A percentile compares a stretch with the other conserved stretches of the same genome.
These are phyloP conservation scores for Acromyrmex heyeri DNA, from an alignment of 1,140 invertebrate genomes.

Conservation along the genomic window DNA sequence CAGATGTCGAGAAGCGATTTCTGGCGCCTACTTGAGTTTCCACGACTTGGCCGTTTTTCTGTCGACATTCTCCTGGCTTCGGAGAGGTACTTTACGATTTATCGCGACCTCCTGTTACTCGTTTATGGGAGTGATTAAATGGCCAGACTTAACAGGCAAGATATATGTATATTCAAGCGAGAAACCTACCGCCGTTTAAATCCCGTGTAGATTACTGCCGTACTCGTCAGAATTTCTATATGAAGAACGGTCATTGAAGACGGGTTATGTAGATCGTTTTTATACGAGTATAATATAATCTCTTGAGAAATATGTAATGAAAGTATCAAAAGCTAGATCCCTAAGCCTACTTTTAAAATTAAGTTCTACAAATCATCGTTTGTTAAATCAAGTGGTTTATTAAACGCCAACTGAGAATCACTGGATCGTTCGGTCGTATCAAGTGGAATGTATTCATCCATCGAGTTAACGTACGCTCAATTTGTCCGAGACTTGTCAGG, in stretches of 20 bases:
- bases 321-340: neutral
- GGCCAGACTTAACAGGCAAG: constrained; percentile 22
- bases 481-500: constrained; percentile 75
- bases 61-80: constrained; percentile 25
- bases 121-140: constrained; percentile 51
- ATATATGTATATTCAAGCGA: neutral
- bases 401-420: constrained; percentile 70
- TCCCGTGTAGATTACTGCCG: constrained; percentile 21
- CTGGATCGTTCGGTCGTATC: constrained; percentile 68
- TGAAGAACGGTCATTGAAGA: neutral
- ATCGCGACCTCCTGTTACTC: constrained; percentile 62
- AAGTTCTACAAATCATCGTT: neutral
- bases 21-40: constrained; percentile 48
- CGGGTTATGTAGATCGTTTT: constrained; percentile 27
- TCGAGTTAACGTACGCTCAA: constrained; percentile 77
- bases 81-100: constrained; percentile 61
- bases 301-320: neutral
- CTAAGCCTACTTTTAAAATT: neutral
- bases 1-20: constrained; percentile 66
- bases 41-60: constrained; percentile 57
- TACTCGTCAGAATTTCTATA: constrained; percentile 23
- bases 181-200: constrained; percentile 36
- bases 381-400: constrained; percentile 18
- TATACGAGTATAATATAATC: neutral
- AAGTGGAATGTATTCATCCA: constrained; percentile 75